Evolutionary conservation across 1,140 invertebrate genomes (phyloP).

Genomic region (Drosophila ogumai): DNA sequence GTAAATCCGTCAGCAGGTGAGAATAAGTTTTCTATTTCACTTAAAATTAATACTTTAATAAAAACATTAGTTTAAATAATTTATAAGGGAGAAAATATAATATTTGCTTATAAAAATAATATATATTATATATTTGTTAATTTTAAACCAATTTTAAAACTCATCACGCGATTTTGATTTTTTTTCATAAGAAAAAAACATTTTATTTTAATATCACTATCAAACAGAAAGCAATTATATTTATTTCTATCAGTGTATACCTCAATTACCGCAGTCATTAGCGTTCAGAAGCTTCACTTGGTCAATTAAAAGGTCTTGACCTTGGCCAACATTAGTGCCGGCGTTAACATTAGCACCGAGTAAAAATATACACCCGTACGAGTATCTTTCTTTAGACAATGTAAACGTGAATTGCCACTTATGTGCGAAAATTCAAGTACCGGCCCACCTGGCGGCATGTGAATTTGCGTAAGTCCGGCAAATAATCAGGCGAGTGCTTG

Average conservation of each 20-base stretch:
- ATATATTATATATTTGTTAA: too few species aligned
- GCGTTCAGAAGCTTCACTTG: slow-evolving; percentile 19
- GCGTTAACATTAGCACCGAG: slow-evolving; percentile 54
- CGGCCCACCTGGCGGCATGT: slow-evolving; percentile 37
- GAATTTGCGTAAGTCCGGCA: slow-evolving; percentile 66
- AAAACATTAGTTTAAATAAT: neutral
- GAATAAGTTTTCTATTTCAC: neutral
- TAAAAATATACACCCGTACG: neutral
- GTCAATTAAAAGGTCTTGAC: slow-evolving; percentile 50
- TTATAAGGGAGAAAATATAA: too few species aligned
- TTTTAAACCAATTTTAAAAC: too few species aligned
- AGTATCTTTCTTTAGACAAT: slow-evolving; percentile 51
- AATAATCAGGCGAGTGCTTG: slow-evolving; percentile 55
- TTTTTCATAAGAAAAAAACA: too few species aligned
- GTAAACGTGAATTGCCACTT: slow-evolving; percentile 49
- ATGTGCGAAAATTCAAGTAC: slow-evolving; percentile 48
- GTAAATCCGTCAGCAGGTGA: slow-evolving; percentile 29
- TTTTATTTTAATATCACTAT: too few species aligned
- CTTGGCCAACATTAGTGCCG: slow-evolving; percentile 68
- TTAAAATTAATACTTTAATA: neutral
- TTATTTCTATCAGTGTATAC: neutral
- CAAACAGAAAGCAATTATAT: neutral
- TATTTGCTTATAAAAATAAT: too few species aligned
- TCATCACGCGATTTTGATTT: too few species aligned
- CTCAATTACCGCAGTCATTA: neutral